These are phyloP conservation scores for Zelostemma sp. DNA, from an alignment of 1,140 invertebrate species.

Conservation along the genomic window DNA sequence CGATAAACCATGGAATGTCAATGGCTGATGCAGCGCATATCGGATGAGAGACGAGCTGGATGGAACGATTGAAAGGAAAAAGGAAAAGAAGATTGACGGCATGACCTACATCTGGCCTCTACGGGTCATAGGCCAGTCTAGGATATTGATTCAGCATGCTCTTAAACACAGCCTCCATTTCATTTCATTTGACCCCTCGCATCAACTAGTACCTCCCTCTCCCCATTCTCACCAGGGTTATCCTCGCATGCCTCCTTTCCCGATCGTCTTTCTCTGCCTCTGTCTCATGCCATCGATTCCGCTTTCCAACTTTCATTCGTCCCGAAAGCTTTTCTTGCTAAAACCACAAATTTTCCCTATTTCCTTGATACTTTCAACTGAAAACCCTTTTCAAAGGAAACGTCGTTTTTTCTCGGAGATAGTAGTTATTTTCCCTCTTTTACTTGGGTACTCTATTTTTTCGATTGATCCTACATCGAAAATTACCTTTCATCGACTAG, in stretches of 20 bases:
- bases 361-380: constrained; percentile 5
- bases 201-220: constrained; percentile 28
- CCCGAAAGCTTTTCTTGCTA: neutral
- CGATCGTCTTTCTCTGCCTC: constrained; percentile 3
- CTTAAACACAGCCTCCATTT: constrained; percentile 67
- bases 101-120: constrained; percentile 63
- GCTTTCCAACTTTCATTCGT: constrained; percentile 19
- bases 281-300: constrained; percentile 26
- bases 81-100: constrained; percentile 51
- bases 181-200: constrained; percentile 59
- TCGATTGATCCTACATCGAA: too few species aligned
- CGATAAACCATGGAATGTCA: constrained; percentile 41
- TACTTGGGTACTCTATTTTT: too few species aligned
- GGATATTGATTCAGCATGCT: constrained; percentile 64
- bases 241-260: constrained; percentile 22
- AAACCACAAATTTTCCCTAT: constrained; percentile 19
- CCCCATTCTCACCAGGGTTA: constrained; percentile 11
- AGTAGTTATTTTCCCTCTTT: constrained; percentile 1
- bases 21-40: constrained; percentile 44
- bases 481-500: too few species aligned
- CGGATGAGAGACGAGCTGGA: constrained; percentile 35
- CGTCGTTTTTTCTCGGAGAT: constrained; percentile 5
- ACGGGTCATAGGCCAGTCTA: constrained; percentile 57
- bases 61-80: constrained; percentile 40
- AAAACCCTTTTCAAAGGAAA: constrained; percentile 12